Percentiles rank a stretch among this genome's conserved stretches.
These are phyloP conservation scores for Coleophora deauratella DNA, from an alignment of 2,888 invertebrate genomes.

Conservation along the genomic window DNA sequence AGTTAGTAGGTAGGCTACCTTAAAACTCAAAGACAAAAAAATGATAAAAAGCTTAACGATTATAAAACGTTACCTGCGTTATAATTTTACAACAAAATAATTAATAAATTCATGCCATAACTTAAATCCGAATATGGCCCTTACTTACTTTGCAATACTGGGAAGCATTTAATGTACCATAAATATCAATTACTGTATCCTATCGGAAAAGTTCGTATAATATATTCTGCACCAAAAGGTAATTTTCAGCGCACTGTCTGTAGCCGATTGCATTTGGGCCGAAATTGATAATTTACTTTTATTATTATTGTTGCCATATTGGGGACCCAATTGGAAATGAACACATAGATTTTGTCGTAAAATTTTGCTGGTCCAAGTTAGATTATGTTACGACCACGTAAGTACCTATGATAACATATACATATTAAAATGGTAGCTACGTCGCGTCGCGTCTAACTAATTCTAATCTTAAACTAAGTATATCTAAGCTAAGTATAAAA, in stretches of 20 bases:
- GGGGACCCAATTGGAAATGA: constrained; percentile 37
- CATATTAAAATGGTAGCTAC: no score
- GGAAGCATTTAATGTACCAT: constrained; percentile 47
- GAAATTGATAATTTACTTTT: constrained; percentile 65
- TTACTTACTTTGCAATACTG: constrained; percentile 18
- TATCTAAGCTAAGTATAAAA: no score
- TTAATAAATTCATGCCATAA: constrained; percentile 36
- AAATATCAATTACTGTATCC: constrained; percentile 64
- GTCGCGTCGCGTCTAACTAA: no score
- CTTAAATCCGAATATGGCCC: constrained; percentile 36
- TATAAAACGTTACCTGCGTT: no score
- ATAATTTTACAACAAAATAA: not conserved
- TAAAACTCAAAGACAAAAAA: no score
- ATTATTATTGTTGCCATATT: constrained; percentile 39
- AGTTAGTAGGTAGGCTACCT: no score
- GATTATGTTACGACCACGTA: constrained; percentile 14
- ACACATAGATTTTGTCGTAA: constrained; percentile 34
- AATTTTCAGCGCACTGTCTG: constrained; percentile 29
- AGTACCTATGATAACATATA: no score
- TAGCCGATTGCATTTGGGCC: constrained; percentile 43
- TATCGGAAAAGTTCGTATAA: constrained; percentile 50
- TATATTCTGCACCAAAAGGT: constrained; percentile 26
- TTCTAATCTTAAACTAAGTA: no score
- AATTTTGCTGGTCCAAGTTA: constrained; percentile 34
- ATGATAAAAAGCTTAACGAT: no score